Evolutionary conservation across 1,140 invertebrate species (phyloP).

Genomic region (Whitmania pigra): DNA sequence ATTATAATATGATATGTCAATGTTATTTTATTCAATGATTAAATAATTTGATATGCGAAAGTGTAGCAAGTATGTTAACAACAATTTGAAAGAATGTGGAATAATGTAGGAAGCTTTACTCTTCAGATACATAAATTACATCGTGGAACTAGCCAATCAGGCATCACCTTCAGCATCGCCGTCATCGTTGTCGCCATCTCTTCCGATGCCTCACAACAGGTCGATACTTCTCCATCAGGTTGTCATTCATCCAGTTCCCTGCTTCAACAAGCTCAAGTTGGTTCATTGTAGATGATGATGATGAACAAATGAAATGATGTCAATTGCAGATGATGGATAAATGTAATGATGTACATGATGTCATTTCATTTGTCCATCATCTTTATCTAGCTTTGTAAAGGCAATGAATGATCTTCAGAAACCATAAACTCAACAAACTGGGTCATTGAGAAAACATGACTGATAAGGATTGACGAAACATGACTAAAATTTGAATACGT

Average conservation of each 20-base stretch:
- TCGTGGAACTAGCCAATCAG: slow-evolving; percentile 54
- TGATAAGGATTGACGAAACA: no score
- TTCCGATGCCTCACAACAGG: slow-evolving; percentile 54
- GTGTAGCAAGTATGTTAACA: neutral
- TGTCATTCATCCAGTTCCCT: slow-evolving; percentile 68
- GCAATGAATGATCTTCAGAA: no score
- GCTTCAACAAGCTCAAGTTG: slow-evolving; percentile 76
- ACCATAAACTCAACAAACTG: no score
- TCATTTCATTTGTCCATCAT: slow-evolving; percentile 15
- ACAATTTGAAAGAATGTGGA: slow-evolving; percentile 12
- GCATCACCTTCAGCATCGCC: slow-evolving; percentile 19
- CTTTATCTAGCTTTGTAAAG: neutral
- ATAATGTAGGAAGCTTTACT: slow-evolving; percentile 1
- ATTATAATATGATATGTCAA: no score
- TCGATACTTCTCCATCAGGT: slow-evolving; percentile 63
- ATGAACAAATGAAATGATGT: no score
- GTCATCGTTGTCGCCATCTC: neutral
- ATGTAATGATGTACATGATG: no score
- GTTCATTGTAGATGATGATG: no score
- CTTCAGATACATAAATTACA: slow-evolving; percentile 66
- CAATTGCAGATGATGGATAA: no score
- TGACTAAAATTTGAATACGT: no score
- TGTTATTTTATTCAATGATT: no score
- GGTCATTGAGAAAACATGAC: no score
- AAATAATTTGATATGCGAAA: no score